A percentile compares a stretch with the other conserved stretches of the same genome.
Conservation (phyloP, 2,797 vertebrate genomes). For the Mormyrus proboscirostris region DNA sequence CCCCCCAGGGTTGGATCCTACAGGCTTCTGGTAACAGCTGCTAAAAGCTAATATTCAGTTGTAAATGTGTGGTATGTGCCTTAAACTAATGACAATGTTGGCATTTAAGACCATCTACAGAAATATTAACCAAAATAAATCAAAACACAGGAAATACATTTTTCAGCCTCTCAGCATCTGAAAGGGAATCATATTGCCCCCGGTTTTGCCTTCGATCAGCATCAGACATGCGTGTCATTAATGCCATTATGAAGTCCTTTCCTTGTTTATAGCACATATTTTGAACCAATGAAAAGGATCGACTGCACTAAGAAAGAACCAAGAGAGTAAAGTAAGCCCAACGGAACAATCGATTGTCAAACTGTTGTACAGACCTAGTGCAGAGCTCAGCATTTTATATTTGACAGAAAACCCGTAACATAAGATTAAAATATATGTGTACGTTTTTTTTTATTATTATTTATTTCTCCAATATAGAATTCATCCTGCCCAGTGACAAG, state of each 20-base stretch:
- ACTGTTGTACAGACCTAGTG: not conserved
- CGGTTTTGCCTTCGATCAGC: not conserved
- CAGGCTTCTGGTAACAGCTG: not conserved
- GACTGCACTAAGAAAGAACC: not conserved
- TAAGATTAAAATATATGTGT: not conserved
- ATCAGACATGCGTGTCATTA: not conserved
- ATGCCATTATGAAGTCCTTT: not conserved
- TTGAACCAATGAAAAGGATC: not conserved
- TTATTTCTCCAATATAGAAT: not conserved
- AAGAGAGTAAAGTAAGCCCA: not conserved
- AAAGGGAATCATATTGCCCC: not conserved
- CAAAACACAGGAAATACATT: not conserved
- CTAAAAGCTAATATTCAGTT: not conserved
- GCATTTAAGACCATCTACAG: not conserved
- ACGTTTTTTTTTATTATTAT: not conserved
- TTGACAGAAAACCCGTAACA: not conserved
- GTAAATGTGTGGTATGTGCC: not conserved
- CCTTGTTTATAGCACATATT: not conserved
- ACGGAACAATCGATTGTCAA: not conserved
- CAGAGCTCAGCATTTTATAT: constrained; percentile 10
- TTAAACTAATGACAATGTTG: not conserved
- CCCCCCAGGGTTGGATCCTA: not conserved
- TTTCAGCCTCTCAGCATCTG: not conserved
- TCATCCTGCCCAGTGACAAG: not conserved
- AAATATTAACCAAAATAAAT: not conserved